Evolutionary conservation across 2,113 vertebrate genomes (phyloP).

Genomic region (Vulpes lagopus): DNA sequence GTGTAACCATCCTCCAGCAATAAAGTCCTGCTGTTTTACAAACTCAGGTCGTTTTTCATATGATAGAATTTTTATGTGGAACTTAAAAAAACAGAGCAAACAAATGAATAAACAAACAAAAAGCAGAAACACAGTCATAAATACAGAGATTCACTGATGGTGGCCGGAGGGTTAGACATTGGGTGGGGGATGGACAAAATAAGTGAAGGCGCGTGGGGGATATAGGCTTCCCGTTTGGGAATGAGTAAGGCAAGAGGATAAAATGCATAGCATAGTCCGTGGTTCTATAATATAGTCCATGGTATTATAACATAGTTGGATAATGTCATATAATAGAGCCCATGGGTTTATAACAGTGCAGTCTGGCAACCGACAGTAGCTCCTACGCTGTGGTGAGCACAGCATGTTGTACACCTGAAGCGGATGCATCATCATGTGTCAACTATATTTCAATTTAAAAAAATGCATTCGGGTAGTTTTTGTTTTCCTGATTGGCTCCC

Average conservation of each 20-base stretch:
- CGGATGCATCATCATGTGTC: neutral
- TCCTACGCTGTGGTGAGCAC: neutral
- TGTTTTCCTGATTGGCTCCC: neutral
- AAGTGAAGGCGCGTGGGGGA: neutral
- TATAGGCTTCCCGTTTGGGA: neutral
- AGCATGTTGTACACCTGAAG: neutral
- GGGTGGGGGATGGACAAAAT: neutral
- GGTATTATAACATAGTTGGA: neutral
- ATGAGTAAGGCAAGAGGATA: neutral
- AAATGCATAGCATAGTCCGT: neutral
- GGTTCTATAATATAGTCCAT: neutral
- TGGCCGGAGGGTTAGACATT: neutral
- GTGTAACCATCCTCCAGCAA: neutral
- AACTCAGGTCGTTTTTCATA: neutral
- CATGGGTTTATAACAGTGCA: neutral
- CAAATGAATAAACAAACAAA: neutral
- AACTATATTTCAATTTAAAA: neutral
- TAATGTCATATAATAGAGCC: neutral
- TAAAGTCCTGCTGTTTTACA: neutral
- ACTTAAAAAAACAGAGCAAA: neutral
- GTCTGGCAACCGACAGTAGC: neutral
- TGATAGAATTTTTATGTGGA: neutral
- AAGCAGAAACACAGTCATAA: neutral
- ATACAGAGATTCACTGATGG: neutral
- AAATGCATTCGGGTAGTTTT: neutral